Conservation (phyloP, 2,113 vertebrate species). For the Caranx melampygus region DNA sequence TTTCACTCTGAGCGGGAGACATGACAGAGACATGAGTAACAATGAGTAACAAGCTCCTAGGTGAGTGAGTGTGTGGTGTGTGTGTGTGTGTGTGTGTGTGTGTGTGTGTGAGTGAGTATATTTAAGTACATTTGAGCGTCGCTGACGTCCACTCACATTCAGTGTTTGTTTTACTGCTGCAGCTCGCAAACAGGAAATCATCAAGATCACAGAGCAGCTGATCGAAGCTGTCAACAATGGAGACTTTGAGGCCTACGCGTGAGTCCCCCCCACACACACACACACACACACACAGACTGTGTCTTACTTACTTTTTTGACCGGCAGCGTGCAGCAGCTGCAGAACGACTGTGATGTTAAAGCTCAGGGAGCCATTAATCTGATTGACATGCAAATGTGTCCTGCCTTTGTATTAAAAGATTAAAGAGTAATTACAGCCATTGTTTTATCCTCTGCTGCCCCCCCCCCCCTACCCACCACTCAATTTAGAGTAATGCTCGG, state of each 20-base stretch:
- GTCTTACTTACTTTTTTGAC: too few species aligned
- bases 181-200: slow-evolving; percentile 98
- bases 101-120: not conserved
- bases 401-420: slow-evolving; percentile 61
- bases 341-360: not conserved
- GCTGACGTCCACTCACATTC: not conserved
- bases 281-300: too few species aligned
- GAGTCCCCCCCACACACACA: slow-evolving; percentile 75
- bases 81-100: not conserved
- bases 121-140: too few species aligned
- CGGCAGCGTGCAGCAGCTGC: not conserved
- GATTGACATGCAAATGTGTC: slow-evolving; percentile 50
- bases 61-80: too few species aligned
- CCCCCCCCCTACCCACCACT: not conserved
- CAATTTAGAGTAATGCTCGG: slow-evolving; percentile 54
- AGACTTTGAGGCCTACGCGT: slow-evolving; percentile 98
- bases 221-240: slow-evolving; percentile 97
- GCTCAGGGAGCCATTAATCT: slow-evolving; percentile 44
- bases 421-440: slow-evolving; percentile 63
- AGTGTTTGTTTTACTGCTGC: slow-evolving; percentile 33
- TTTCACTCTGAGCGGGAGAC: not conserved
- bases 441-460: slow-evolving; percentile 47
- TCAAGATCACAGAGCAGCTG: slow-evolving; percentile 98
- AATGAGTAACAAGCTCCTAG: slow-evolving; percentile 45
- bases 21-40: slow-evolving; percentile 13